Evolutionary conservation across 2,113 vertebrate genomes (phyloP), one percentile per base, ranked within the genome.

Genomic region (Alligator mississippiensis): DNA sequence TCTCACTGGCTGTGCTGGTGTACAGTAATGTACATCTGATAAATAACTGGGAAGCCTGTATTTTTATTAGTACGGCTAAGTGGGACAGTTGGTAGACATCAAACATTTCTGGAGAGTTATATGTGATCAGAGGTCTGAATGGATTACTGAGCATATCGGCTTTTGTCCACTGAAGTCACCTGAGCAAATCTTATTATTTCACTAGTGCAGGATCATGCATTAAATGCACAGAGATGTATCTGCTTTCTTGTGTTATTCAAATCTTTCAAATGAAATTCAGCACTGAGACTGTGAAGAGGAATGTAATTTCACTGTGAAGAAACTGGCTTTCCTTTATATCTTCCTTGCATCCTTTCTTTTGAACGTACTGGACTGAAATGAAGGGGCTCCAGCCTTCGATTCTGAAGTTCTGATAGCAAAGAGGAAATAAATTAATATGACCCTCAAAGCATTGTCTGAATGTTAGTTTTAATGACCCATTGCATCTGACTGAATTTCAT

Each of bases 91-190:
- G 24, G 30, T 16, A 82, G 78, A 77, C 55, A 70, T 11, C 30
- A 4, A 72, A 38, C 38, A 72, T 72, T 72, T 72, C 70, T 6
- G 6, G 21, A 72, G 70, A 72, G 21, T 47, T 47, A 21, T 11
- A 21, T 13, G 14, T 72, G 70, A 10, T 47, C 19, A 47, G 30
- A 72, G 30, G 19, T 38, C 21, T 72, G 70, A 70, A 19, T 70
- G 30, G 18, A 70, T 21, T 30, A 70, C 30, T 70, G 68, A 70
- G 12, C 70, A 14, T 24, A 38, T 22, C 47, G 70, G 70, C 34
- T 61, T 72, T 3, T 19, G 66, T 3, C 0, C 25, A 2, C 0
- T 66, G 60, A 28, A 60, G 34, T 72, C 82, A 10, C 17, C 0
- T 17, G 63, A 2, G 54, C 61, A 11, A 34, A 7, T 85, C 15